phyloP scores from a whole-genome alignment of 2,113 vertebrate species.

The Delphinus delphis region DNA sequence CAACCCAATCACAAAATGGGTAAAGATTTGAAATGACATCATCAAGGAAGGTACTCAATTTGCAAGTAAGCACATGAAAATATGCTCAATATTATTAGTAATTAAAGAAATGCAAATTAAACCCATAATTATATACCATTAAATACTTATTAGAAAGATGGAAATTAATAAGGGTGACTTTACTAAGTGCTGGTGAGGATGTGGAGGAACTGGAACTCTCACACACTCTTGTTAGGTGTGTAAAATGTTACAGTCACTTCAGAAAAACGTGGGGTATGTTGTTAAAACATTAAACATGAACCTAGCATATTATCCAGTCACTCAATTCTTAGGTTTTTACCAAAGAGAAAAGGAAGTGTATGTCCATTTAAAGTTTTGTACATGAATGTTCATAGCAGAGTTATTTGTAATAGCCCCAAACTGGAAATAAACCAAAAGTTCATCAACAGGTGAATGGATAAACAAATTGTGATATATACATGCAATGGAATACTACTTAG shows the following conservation, averaged over 20 bases:
- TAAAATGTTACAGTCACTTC: not conserved
- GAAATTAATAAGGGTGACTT: not conserved
- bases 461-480: not conserved
- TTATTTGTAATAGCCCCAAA: not conserved
- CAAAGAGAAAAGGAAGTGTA: not conserved
- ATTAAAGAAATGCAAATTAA: constrained; percentile 7
- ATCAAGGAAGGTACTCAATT: not conserved
- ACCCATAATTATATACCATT: not conserved
- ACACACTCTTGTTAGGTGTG: not conserved
- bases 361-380: not conserved
- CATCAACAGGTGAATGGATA: not conserved
- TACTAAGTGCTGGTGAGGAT: not conserved
- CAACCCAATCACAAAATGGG: not conserved
- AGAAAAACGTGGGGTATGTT: not conserved
- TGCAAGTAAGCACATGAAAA: not conserved
- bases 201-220: not conserved
- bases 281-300: not conserved
- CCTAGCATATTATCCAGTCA: not conserved
- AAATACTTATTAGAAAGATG: not conserved
- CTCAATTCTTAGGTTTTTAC: not conserved
- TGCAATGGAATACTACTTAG: not conserved
- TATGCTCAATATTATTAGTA: not conserved
- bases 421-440: not conserved
- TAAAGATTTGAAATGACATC: not conserved
- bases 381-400: not conserved